Evolutionary conservation across 2,113 vertebrate species (phyloP).

Genomic region (Gnathonemus echidnorhynchus): DNA sequence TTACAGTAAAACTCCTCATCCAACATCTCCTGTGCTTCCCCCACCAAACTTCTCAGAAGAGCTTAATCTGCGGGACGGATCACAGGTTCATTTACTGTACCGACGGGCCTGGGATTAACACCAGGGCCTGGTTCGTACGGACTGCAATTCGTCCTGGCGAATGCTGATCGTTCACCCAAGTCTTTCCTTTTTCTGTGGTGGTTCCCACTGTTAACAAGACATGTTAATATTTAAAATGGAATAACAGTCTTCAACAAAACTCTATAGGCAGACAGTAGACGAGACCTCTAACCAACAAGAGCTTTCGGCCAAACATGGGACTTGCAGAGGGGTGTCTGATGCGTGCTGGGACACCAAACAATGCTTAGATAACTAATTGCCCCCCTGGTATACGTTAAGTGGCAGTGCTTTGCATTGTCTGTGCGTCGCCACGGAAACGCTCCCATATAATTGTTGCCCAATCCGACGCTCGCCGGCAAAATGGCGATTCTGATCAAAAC

Average conservation of each 20-base stretch:
- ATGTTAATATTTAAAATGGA: background rate
- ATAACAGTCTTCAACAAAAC: background rate
- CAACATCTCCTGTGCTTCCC: background rate
- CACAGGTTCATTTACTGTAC: background rate
- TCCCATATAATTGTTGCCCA: background rate
- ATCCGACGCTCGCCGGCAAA: background rate
- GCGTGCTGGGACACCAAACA: background rate
- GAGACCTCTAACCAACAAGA: background rate
- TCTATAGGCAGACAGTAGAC: background rate
- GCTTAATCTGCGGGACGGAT: background rate
- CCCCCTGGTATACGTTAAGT: background rate
- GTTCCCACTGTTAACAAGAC: background rate
- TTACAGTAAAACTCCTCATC: background rate
- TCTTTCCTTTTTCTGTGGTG: background rate
- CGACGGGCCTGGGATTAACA: background rate
- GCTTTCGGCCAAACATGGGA: background rate
- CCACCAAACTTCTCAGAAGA: background rate
- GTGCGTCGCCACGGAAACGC: background rate
- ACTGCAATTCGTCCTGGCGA: background rate
- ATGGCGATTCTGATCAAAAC: background rate
- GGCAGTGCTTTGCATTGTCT: background rate
- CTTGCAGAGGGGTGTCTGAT: background rate
- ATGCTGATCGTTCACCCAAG: background rate
- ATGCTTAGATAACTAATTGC: background rate
- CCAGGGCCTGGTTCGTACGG: background rate